phyloP scores from a whole-genome alignment of 1,140 invertebrate species.

The Diachasma alloeum region DNA sequence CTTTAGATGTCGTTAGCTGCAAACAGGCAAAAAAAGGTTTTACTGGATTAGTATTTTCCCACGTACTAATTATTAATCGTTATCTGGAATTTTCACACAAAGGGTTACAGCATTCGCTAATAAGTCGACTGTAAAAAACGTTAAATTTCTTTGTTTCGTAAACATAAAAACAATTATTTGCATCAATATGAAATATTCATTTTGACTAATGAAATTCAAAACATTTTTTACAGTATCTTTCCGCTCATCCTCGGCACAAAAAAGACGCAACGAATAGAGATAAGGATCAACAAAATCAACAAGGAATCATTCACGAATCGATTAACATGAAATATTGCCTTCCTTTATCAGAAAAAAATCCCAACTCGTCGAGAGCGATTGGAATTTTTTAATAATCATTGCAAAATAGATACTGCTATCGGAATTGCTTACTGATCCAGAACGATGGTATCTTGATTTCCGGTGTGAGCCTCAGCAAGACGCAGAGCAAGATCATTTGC shows the following conservation, averaged over 20 bases:
- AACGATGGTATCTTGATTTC: slow-evolving; percentile 88
- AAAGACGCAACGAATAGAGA: neutral
- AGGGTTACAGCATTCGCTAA: neutral
- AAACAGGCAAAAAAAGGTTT: slow-evolving; percentile 53
- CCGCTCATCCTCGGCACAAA: neutral
- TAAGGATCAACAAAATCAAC: neutral
- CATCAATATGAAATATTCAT: no score
- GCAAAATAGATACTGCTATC: slow-evolving; percentile 32
- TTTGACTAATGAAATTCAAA: neutral
- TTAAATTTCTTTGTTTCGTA: no score
- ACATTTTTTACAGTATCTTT: neutral
- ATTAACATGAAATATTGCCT: neutral
- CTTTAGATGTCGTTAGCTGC: slow-evolving; percentile 41
- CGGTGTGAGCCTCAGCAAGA: slow-evolving; percentile 88
- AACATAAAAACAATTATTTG: no score
- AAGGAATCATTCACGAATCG: neutral
- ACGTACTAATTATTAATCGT: neutral
- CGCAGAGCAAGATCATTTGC: slow-evolving; percentile 97
- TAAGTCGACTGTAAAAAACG: neutral
- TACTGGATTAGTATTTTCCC: slow-evolving; percentile 42
- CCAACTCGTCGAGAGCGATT: neutral
- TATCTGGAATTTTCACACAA: slow-evolving; percentile 18
- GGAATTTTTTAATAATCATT: slow-evolving; percentile 70
- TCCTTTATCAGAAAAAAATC: neutral
- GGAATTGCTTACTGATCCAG: slow-evolving; percentile 90